Percentiles rank a stretch among this genome's conserved stretches.
Evolutionary conservation across 1,140 invertebrate genomes (phyloP).

Genomic region (Pissodes strobi): DNA sequence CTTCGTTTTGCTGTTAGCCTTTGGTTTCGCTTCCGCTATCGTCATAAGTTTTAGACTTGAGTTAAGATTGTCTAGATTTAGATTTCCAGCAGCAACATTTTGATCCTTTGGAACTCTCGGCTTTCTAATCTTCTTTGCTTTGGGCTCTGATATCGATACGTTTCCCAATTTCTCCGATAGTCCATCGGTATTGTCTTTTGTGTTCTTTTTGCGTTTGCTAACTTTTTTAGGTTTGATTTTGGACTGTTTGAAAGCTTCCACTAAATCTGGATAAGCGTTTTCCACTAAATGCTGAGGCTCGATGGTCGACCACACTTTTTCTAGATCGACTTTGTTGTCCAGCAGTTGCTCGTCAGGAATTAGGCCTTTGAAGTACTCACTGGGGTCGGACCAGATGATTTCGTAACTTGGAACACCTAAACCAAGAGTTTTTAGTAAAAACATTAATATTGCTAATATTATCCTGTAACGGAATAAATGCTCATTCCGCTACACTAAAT

Average conservation of each 20-base stretch:
- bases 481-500: no score
- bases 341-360: constrained; percentile 62
- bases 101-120: constrained; percentile 40
- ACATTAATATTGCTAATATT: no score
- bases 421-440: constrained; percentile 18
- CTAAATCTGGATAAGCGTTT: constrained; percentile 69
- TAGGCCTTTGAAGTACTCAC: constrained; percentile 61
- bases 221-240: constrained; percentile 58
- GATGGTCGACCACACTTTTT: constrained; percentile 64
- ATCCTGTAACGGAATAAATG: no score
- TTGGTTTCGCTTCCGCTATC: not conserved
- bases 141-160: constrained; percentile 39
- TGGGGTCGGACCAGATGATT: constrained; percentile 68
- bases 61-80: not conserved
- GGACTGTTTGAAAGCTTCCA: constrained; percentile 63
- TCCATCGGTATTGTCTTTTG: constrained; percentile 39
- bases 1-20: not conserved
- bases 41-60: not conserved
- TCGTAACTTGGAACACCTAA: constrained; percentile 69
- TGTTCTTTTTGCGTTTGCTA: constrained; percentile 57
- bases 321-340: constrained; percentile 50
- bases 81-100: not conserved
- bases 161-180: constrained; percentile 38
- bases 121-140: constrained; percentile 28
- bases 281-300: constrained; percentile 69